phyloP scores from a whole-genome alignment of 2,797 vertebrate genomes.

The Avahi laniger region DNA sequence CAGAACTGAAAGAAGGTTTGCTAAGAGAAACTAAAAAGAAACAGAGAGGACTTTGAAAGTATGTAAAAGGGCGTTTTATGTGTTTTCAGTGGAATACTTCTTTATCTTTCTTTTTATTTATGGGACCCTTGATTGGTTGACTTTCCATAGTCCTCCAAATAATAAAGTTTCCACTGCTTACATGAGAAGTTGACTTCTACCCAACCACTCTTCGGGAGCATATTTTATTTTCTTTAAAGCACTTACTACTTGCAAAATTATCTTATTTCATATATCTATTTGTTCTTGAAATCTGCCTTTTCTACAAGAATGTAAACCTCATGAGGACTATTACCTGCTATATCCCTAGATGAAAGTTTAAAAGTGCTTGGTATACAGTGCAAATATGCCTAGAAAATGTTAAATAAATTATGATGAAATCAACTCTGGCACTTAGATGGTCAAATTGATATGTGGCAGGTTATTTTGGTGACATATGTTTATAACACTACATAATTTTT shows the following conservation, averaged over 20 bases:
- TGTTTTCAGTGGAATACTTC: slow-evolving; percentile 26
- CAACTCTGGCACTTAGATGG: background rate
- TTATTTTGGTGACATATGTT: slow-evolving; percentile 40
- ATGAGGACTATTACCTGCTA: background rate
- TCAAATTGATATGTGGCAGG: background rate
- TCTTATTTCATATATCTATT: background rate
- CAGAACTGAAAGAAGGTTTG: background rate
- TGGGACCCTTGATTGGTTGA: background rate
- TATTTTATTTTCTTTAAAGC: slow-evolving; percentile 15
- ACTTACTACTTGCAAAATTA: background rate
- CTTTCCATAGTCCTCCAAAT: slow-evolving; percentile 7
- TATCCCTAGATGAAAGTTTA: background rate
- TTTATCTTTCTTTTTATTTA: slow-evolving; percentile 42
- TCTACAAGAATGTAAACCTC: background rate
- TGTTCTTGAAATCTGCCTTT: background rate
- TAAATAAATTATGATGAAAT: background rate
- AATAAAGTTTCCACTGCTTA: background rate
- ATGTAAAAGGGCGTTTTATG: slow-evolving; percentile 19
- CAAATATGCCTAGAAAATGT: background rate
- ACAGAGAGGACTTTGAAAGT: slow-evolving; percentile 1
- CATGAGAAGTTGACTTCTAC: background rate
- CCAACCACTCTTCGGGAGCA: background rate
- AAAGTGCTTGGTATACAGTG: background rate
- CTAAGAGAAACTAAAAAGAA: slow-evolving; percentile 18
- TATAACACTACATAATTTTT: background rate